Evolutionary conservation across 2,888 invertebrate genomes (phyloP).

Genomic region (Germaria angustata): DNA sequence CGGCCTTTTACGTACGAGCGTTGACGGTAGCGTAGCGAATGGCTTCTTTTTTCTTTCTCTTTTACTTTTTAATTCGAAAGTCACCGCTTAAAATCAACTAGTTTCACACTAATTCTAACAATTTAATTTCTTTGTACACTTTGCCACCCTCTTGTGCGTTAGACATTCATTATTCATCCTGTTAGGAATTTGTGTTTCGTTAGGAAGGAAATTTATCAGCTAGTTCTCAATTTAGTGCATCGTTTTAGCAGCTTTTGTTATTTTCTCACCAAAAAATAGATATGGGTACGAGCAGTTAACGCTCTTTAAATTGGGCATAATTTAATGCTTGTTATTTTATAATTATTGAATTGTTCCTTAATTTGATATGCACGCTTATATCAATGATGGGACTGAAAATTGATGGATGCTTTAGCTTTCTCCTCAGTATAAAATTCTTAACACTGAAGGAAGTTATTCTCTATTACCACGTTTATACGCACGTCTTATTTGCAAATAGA

Average conservation of each 20-base stretch:
- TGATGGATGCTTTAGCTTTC: slow-evolving; percentile 67
- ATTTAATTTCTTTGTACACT: neutral
- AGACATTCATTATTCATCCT: slow-evolving; percentile 51
- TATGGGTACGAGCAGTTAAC: neutral
- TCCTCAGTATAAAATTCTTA: neutral
- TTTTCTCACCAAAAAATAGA: slow-evolving; percentile 53
- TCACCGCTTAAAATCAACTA: slow-evolving; percentile 56
- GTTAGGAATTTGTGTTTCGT: neutral
- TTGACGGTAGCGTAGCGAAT: slow-evolving; percentile 55
- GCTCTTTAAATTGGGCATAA: slow-evolving; percentile 37
- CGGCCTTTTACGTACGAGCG: slow-evolving; percentile 26
- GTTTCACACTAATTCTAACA: slow-evolving; percentile 54
- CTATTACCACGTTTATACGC: too few species aligned
- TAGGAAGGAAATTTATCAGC: slow-evolving; percentile 38
- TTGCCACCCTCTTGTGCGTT: neutral
- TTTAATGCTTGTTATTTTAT: slow-evolving; percentile 60
- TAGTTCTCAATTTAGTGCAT: slow-evolving; percentile 37
- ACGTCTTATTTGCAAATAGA: too few species aligned
- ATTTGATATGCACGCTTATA: slow-evolving; percentile 73
- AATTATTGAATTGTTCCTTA: slow-evolving; percentile 58
- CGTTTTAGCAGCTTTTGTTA: slow-evolving; percentile 12
- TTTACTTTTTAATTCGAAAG: slow-evolving; percentile 27
- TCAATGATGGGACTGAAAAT: slow-evolving; percentile 76
- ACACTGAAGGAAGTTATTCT: too few species aligned
- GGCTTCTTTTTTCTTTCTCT: neutral